A percentile compares a stretch with the other conserved stretches of the same genome.
Conservation (phyloP, 2,797 vertebrate species). For the Onychomys arenicola region DNA sequence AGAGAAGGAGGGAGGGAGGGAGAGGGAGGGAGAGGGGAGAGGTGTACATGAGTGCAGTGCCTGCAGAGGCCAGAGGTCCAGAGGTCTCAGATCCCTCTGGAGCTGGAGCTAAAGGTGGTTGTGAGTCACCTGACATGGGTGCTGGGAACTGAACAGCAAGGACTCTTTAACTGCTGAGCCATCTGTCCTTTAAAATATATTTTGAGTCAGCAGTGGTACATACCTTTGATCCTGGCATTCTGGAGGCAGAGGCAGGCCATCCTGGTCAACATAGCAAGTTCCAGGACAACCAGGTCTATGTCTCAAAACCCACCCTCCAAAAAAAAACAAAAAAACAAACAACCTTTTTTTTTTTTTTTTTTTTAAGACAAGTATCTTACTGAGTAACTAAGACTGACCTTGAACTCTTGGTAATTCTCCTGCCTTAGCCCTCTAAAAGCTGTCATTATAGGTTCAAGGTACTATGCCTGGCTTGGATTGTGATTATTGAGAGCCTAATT, state of each 20-base stretch:
- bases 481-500: neutral
- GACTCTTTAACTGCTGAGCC: neutral
- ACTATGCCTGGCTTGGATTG: neutral
- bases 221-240: too few relatives aligned
- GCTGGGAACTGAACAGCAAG: neutral
- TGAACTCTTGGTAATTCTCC: neutral
- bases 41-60: neutral
- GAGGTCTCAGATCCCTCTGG: neutral
- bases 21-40: too few relatives aligned
- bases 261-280: too few relatives aligned
- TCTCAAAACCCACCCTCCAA: too few relatives aligned
- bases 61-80: neutral
- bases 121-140: neutral
- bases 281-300: too few relatives aligned
- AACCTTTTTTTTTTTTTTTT: too few relatives aligned
- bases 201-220: neutral
- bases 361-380: neutral
- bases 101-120: neutral
- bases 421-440: neutral
- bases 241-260: too few relatives aligned
- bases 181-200: neutral
- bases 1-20: too few relatives aligned
- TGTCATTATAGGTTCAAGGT: neutral
- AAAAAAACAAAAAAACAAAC: too few relatives aligned
- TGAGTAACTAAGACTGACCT: neutral